Evolutionary conservation across 2,888 invertebrate genomes (phyloP).

Genomic region (Nomada fucata): DNA sequence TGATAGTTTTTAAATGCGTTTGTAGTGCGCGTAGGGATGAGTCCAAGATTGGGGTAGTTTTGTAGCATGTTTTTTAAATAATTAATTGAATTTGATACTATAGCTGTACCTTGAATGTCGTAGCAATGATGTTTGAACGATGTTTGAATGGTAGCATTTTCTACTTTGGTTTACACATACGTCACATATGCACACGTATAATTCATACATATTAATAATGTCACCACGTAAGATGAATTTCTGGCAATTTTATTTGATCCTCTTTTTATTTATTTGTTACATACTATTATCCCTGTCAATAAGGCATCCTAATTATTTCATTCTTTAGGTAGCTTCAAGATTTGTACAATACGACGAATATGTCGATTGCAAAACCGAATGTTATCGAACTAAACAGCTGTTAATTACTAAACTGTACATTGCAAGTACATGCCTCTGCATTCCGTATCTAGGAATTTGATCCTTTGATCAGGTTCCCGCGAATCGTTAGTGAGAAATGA

Average conservation of each 20-base stretch:
- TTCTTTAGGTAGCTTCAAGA: background rate
- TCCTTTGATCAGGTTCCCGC: background rate
- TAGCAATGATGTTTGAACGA: background rate
- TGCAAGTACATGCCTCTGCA: background rate
- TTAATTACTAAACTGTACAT: slow-evolving; percentile 13
- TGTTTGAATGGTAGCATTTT: background rate
- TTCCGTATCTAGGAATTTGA: background rate
- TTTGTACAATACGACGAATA: slow-evolving; percentile 13
- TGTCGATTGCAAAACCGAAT: background rate
- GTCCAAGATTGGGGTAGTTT: too few species aligned
- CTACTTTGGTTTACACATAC: background rate
- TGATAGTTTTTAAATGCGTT: too few species aligned
- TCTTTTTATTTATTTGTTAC: slow-evolving; percentile 24
- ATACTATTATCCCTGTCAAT: slow-evolving; percentile 42
- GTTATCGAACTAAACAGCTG: slow-evolving; percentile 2
- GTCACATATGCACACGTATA: too few species aligned
- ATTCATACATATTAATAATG: background rate
- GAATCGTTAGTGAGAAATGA: slow-evolving; percentile 1
- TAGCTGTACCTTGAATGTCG: too few species aligned
- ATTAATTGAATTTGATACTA: background rate
- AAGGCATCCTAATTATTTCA: slow-evolving; percentile 43
- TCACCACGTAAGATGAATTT: background rate
- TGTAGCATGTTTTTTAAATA: background rate
- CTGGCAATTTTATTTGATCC: slow-evolving; percentile 21
- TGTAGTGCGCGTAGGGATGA: too few species aligned